Percentiles rank a stretch among this genome's conserved stretches.
phyloP scores from a whole-genome alignment of 2,797 vertebrate species.

The Tenualosa ilisha region DNA sequence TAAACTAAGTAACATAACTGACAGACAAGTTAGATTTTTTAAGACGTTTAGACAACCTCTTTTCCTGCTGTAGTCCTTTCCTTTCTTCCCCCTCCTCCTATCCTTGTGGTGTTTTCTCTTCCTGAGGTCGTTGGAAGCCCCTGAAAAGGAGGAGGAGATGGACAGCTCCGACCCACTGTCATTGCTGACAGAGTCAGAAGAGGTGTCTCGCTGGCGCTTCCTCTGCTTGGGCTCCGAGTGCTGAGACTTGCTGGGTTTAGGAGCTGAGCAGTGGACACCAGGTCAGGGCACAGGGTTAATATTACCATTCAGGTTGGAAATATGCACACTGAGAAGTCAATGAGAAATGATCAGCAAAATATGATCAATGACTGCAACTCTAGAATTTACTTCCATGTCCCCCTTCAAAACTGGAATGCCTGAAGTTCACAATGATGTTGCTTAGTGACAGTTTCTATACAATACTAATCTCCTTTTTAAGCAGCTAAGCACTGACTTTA shows the following conservation, averaged over 20 bases:
- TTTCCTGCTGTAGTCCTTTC: conserved; percentile 73
- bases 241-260: conserved; percentile 57
- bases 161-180: conserved; percentile 63
- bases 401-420: too few relatives aligned
- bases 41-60: conserved; percentile 59
- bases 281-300: background rate
- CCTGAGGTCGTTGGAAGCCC: conserved; percentile 62
- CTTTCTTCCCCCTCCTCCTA: conserved; percentile 67
- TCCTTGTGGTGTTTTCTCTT: conserved; percentile 70
- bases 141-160: conserved; percentile 59
- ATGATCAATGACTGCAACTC: too few relatives aligned
- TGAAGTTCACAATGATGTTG: too few relatives aligned
- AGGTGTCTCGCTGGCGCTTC: conserved; percentile 61
- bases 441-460: too few relatives aligned
- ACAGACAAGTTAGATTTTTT: background rate
- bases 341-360: background rate
- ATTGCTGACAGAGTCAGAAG: conserved; percentile 60
- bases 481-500: too few relatives aligned
- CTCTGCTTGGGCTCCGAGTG: conserved; percentile 65
- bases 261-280: conserved; percentile 42
- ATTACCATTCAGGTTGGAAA: background rate
- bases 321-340: background rate
- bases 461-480: too few relatives aligned
- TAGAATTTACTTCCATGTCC: too few relatives aligned
- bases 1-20: background rate